Conservation (phyloP, 2,888 invertebrate genomes). For the Arenicola marina region DNA sequence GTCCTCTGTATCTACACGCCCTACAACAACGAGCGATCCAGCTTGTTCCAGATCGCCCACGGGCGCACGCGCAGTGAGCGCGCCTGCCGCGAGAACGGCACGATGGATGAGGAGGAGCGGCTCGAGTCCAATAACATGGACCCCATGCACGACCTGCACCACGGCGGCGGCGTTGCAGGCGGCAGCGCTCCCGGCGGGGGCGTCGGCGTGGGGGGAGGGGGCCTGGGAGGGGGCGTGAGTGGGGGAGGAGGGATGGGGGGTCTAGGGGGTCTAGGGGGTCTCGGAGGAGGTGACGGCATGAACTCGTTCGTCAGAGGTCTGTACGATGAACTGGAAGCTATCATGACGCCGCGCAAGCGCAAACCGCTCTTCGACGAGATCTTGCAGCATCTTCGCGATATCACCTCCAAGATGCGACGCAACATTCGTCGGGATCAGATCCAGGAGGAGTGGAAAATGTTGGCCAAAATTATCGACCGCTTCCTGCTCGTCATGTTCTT, state of each 20-base stretch:
- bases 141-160: neutral
- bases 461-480: conserved; percentile 32
- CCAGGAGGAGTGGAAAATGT: conserved; percentile 32
- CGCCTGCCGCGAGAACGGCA: neutral
- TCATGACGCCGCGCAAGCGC: conserved; percentile 1
- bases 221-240: too few species aligned
- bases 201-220: too few species aligned
- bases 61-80: neutral
- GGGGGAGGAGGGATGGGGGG: too few species aligned
- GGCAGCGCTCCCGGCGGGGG: neutral
- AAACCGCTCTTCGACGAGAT: conserved; percentile 25
- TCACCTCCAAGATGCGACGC: conserved; percentile 27
- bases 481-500: conserved; percentile 30
- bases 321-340: conserved; percentile 8
- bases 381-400: conserved; percentile 29
- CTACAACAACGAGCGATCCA: conserved; percentile 10
- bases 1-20: conserved; percentile 36
- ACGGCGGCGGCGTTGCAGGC: neutral
- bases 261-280: neutral
- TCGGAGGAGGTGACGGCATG: conserved; percentile 4
- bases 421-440: conserved; percentile 28
- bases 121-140: neutral
- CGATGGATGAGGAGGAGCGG: conserved; percentile 9
- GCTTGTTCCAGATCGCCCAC: conserved; percentile 13
- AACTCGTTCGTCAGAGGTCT: neutral